Evolutionary conservation across 2,113 vertebrate genomes (phyloP), one percentile per base, ranked within the genome.

Genomic region (Aphyosemion australe): DNA sequence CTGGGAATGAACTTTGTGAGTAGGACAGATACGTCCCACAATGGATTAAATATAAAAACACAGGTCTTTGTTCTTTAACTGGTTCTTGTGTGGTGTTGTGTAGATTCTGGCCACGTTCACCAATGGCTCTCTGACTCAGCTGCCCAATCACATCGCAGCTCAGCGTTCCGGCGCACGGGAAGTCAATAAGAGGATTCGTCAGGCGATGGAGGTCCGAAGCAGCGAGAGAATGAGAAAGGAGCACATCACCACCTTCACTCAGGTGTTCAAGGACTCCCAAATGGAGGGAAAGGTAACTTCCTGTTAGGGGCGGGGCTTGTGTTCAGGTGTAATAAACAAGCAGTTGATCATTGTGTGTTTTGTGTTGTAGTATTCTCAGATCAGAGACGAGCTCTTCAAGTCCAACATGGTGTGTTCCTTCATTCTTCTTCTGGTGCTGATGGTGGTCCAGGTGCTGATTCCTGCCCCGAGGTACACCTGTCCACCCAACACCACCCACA

Each of bases 381-480:
- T 97, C 95, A 92, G 96, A 80, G 96, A 97, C 31, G 95, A 97
- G 88, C 95, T 97, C 54, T 97, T 97, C 91, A 97, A 96, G 86
- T 96, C 96, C 69, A 97, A 96, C 88, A 83, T 97, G 93, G 94
- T 96, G 59, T 97, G 96, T 65, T 95, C 95, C 1, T 96, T 96
- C 83, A 94, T 97, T 65, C 89, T 97, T 72, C 91, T 96, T 46
- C 87, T 96, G 11, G 95, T 95, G 90, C 94, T 96, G 87, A 95
- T 95, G 16, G 83, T 93, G 9, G 94, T 95, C 82, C 95, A 97
- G 89, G 93, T 90, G 68, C 90, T 96, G 46, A 92, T 96, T 82
- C 95, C 95, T 57, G 92, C 94, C 62, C 94, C 94, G 2, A 54
- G 78, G 84, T 86, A 68, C 42, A 20, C 46, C 58, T 67, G 10